phyloP scores from a whole-genome alignment of 2,888 invertebrate species.

The Merodon equestris region DNA sequence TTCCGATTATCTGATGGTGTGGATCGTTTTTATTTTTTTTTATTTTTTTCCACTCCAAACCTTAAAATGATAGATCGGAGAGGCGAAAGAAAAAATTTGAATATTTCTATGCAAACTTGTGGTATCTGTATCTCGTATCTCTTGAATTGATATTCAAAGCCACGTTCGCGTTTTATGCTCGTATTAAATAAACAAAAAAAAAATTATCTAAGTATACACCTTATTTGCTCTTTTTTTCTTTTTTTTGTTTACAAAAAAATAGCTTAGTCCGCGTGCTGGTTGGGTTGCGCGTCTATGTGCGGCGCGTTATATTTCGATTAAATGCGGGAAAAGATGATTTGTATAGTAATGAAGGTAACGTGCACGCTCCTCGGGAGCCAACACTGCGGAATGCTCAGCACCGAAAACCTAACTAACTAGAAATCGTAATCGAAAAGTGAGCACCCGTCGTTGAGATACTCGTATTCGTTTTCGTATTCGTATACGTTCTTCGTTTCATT shows the following conservation, averaged over 20 bases:
- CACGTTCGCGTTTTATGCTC: conserved; percentile 56
- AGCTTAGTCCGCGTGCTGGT: conserved; percentile 39
- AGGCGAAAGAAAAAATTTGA: conserved; percentile 13
- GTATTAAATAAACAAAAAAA: background rate
- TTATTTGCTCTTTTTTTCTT: too few species aligned
- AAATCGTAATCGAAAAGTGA: conserved; percentile 67
- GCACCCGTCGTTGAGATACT: conserved; percentile 61
- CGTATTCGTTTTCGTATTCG: too few species aligned
- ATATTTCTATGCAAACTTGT: conserved; percentile 23
- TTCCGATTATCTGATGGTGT: background rate
- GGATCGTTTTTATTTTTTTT: background rate
- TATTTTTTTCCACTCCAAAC: background rate
- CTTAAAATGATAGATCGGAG: too few species aligned
- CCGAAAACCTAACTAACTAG: conserved; percentile 68
- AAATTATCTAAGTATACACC: background rate
- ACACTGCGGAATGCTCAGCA: conserved; percentile 67
- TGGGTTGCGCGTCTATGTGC: conserved; percentile 48
- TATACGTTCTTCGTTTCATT: background rate
- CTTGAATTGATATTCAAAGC: conserved; percentile 35
- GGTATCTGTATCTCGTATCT: conserved; percentile 10
- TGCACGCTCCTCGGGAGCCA: conserved; percentile 59
- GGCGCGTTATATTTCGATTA: conserved; percentile 41
- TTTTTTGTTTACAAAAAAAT: conserved; percentile 6
- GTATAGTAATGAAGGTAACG: conserved; percentile 7
- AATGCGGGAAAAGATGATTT: conserved; percentile 41